Percentiles rank a stretch among this genome's conserved stretches.
phyloP scores from a whole-genome alignment of 2,797 vertebrate genomes.

The Gymnoscopelus microlampas region DNA sequence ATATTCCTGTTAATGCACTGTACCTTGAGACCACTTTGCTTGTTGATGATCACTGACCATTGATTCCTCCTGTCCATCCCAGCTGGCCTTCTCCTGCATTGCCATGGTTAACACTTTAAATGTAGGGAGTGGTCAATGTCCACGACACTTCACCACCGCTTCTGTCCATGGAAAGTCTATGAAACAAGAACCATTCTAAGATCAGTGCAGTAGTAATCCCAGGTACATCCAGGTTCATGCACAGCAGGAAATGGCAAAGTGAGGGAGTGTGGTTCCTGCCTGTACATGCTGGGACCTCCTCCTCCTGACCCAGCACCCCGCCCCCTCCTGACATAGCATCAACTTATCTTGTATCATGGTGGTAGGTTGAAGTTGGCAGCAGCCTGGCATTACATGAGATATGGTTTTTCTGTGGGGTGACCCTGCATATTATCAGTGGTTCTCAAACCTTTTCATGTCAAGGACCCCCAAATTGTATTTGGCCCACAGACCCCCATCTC shows the following conservation, averaged over 20 bases:
- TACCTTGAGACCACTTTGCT: constrained; percentile 53
- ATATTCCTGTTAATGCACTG: neutral
- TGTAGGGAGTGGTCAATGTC: neutral
- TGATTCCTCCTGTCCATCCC: constrained; percentile 22
- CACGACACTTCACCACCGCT: constrained; percentile 3
- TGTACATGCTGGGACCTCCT: constrained; percentile 56
- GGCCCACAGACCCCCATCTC: too few relatives aligned
- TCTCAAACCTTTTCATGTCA: too few relatives aligned
- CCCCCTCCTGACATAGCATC: constrained; percentile 20
- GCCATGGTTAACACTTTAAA: constrained; percentile 14
- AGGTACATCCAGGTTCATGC: constrained; percentile 1
- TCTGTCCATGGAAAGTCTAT: constrained; percentile 16
- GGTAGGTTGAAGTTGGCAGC: constrained; percentile 14
- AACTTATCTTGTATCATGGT: constrained; percentile 10
- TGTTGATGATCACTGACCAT: constrained; percentile 19
- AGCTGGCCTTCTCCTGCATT: constrained; percentile 41
- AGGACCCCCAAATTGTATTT: too few relatives aligned
- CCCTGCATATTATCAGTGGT: too few relatives aligned
- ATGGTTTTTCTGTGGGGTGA: too few relatives aligned
- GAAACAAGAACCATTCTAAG: neutral
- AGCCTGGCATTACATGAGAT: too few relatives aligned
- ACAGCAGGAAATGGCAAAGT: constrained; percentile 28
- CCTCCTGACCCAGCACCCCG: constrained; percentile 30
- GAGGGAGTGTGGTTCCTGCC: constrained; percentile 46
- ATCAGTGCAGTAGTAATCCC: constrained; percentile 2